Evolutionary conservation across 2,797 vertebrate genomes (phyloP).

Genomic region (Buphagus erythrorhynchus): DNA sequence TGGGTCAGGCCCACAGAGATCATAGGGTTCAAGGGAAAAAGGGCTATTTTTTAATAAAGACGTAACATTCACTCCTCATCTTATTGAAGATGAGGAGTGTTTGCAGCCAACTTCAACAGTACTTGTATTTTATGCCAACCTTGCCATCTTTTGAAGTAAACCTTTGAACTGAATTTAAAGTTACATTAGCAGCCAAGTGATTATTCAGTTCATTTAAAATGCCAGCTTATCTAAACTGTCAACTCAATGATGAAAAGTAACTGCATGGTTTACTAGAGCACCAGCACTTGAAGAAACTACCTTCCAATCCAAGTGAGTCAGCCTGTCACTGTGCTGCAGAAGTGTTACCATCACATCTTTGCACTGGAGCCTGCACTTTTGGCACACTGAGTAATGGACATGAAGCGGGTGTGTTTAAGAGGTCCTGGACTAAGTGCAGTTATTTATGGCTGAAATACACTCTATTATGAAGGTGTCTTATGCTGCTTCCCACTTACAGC

Average conservation of each 20-base stretch:
- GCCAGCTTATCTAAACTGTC: not conserved
- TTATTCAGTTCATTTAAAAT: not conserved
- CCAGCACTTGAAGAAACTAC: not conserved
- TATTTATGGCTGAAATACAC: not conserved
- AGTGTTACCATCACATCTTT: not conserved
- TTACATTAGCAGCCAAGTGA: not conserved
- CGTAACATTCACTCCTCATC: fast-evolving
- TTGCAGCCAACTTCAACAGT: not conserved
- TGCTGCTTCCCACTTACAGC: not conserved
- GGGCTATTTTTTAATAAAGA: not conserved
- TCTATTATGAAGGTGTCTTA: not conserved
- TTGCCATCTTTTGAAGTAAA: not conserved
- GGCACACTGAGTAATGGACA: not conserved
- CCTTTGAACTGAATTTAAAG: not conserved
- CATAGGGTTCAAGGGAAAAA: not conserved
- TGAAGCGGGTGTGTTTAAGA: not conserved
- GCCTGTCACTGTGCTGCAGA: not conserved
- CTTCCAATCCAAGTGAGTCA: not conserved
- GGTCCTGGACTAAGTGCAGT: not conserved
- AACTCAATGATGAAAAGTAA: not conserved
- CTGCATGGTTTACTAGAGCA: not conserved
- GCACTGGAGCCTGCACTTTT: fast-evolving
- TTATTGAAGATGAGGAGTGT: not conserved
- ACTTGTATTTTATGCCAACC: not conserved
- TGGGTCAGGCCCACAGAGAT: not conserved